Percentiles rank a stretch among this genome's conserved stretches.
These are phyloP conservation scores for Morone chrysops DNA, from an alignment of 2,113 vertebrate species.

Conservation along the genomic window DNA sequence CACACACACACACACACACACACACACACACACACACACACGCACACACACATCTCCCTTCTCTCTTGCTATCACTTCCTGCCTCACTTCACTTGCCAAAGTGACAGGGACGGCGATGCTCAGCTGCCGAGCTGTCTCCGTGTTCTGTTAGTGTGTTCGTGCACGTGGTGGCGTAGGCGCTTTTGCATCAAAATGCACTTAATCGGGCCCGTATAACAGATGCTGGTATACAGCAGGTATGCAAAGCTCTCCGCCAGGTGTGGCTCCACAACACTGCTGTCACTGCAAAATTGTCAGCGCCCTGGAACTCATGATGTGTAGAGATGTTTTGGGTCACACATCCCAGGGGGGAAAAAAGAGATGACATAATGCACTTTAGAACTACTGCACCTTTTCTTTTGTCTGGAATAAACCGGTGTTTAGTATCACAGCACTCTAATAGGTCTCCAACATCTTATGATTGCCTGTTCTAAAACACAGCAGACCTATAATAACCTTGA, in stretches of 20 bases:
- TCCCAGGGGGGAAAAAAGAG: slow-evolving; percentile 19
- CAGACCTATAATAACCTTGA: slow-evolving; percentile 75
- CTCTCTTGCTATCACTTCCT: background rate
- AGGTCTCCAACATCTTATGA: slow-evolving; percentile 44
- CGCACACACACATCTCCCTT: background rate
- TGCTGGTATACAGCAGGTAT: slow-evolving; percentile 62
- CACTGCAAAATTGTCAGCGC: slow-evolving; percentile 60
- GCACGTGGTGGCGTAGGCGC: background rate
- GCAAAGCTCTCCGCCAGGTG: slow-evolving; percentile 65
- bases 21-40: background rate
- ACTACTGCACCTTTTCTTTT: slow-evolving; percentile 22
- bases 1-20: background rate
- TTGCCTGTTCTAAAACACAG: slow-evolving; percentile 57
- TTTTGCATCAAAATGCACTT: slow-evolving; percentile 54
- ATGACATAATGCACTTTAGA: slow-evolving; percentile 61
- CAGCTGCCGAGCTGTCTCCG: slow-evolving; percentile 13
- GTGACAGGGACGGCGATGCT: slow-evolving; percentile 32
- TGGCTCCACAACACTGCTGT: slow-evolving; percentile 60
- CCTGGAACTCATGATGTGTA: slow-evolving; percentile 52
- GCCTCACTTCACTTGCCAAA: slow-evolving; percentile 43
- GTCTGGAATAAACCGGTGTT: slow-evolving; percentile 18
- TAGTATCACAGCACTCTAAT: slow-evolving; percentile 33
- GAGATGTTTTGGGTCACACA: slow-evolving; percentile 70
- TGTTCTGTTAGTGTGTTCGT: background rate
- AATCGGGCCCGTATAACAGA: slow-evolving; percentile 49